Evolutionary conservation across 1,140 invertebrate genomes (phyloP), one percentile per base, ranked within the genome.

Genomic region (Lasaia peninsularis): DNA sequence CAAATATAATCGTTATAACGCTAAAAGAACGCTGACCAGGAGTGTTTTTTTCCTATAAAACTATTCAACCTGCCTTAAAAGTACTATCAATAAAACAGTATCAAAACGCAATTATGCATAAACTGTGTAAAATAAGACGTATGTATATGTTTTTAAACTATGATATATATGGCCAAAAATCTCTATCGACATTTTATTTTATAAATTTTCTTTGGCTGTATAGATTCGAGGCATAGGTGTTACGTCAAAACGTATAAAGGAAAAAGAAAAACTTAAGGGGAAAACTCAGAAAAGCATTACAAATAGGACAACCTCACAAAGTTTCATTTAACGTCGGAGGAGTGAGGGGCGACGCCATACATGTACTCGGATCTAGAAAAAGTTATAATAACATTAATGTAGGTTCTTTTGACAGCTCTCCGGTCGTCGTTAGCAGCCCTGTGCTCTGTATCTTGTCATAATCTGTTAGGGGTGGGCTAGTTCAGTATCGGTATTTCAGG

Each of bases 361-460:
- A 68, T 65, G 68, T 63, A 63, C 59, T 57, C 57, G 55, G 56
- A 55, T 58, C 69, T 69, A 79, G 81, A 84, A 84, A 83, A 86
- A 88, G 72, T 86, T 88, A 84, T 86, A 88, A 88, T 81, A 88
- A 85, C 79, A 79, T 88, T 84, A 86, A 86, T 84, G 79, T 88
- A 83, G 82, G 80, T 80, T 79, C 80, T 85, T 88, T 84, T 88
- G 84, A 88, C 82, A 82, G 79, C 74, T 77, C 77, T 62, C 77
- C 65, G 70, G 69, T 62, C 78, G 81, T 88, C 82, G 85, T 88
- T 86, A 85, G 79, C 77, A 75, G 80, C 79, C 80, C 81, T 79
- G 76, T 63, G 75, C 77, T 69, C 77, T 85, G 80, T 85, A 84
- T 86, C 85, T 88, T 86, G 80, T 88, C 80, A 85, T 88, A 86